Conservation (phyloP, 2,797 vertebrate genomes). For the Darevskia nairensis region DNA sequence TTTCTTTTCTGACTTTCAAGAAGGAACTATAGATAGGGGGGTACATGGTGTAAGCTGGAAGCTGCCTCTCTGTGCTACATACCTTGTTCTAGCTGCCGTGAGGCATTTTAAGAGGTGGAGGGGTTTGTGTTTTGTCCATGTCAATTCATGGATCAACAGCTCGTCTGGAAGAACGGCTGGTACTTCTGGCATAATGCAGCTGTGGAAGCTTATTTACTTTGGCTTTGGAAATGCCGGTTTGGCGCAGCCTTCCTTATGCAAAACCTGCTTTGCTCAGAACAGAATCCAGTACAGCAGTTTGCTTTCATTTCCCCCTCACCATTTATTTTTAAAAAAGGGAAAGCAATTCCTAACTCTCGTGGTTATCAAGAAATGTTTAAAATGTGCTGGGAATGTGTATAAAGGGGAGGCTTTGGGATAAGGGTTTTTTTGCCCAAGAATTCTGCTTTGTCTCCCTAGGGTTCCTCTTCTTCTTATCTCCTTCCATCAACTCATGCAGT, state of each 20-base stretch:
- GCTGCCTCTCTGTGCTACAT: background rate
- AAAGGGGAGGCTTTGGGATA: background rate
- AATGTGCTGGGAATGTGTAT: background rate
- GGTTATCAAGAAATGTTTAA: background rate
- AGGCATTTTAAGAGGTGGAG: background rate
- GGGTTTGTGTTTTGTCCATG: background rate
- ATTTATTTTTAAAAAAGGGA: background rate
- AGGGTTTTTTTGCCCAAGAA: background rate
- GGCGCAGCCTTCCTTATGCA: background rate
- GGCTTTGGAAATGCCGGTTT: background rate
- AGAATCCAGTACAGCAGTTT: background rate
- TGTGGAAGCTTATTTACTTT: accelerated
- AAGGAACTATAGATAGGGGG: background rate
- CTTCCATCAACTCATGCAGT: background rate
- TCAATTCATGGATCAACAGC: background rate
- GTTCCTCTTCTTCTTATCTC: background rate
- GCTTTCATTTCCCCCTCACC: background rate
- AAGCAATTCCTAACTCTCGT: background rate
- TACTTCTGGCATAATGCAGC: background rate
- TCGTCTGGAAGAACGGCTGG: background rate
- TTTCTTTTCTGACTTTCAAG: background rate
- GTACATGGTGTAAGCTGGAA: background rate
- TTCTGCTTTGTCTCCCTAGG: background rate
- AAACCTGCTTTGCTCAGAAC: background rate
- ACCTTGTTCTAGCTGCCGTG: background rate